A percentile compares a stretch with the other conserved stretches of the same genome.
phyloP scores from a whole-genome alignment of 2,888 invertebrate species.

The Chloroclysta siterata region DNA sequence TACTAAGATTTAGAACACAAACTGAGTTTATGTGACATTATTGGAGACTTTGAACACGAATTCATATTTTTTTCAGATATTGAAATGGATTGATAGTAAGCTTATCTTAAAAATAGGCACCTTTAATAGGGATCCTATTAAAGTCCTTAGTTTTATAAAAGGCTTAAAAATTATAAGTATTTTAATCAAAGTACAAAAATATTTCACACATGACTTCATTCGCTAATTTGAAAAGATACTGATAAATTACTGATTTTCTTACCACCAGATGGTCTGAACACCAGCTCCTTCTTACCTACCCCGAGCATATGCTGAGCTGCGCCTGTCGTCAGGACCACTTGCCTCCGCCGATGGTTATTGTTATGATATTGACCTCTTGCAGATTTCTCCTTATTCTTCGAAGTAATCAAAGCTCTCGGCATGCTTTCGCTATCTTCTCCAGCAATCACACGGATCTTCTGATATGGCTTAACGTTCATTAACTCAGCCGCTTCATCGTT shows the following conservation, averaged over 20 bases:
- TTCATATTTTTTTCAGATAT: too few species aligned
- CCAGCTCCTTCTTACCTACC: conserved; percentile 58
- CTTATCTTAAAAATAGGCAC: too few species aligned
- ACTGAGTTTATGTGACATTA: neutral
- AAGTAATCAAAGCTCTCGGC: conserved; percentile 44
- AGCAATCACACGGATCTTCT: conserved; percentile 44
- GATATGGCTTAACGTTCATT: conserved; percentile 39
- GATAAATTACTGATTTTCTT: conserved; percentile 67
- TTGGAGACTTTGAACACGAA: too few species aligned
- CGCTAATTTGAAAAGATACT: conserved; percentile 61
- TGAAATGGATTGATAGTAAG: too few species aligned
- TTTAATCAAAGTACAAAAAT: conserved; percentile 26
- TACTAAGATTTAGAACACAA: neutral
- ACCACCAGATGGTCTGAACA: conserved; percentile 59
- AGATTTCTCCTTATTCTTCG: conserved; percentile 36
- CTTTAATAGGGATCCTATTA: too few species aligned
- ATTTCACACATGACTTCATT: conserved; percentile 8
- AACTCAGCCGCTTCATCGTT: conserved; percentile 55
- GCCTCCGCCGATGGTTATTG: conserved; percentile 30
- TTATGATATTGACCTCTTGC: neutral
- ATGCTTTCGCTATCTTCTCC: conserved; percentile 42
- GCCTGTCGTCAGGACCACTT: conserved; percentile 43
- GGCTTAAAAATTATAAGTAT: conserved; percentile 7
- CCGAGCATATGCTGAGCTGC: conserved; percentile 42
- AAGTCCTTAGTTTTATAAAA: neutral